Evolutionary conservation across 2,888 invertebrate species (phyloP).

Genomic region (Xestoiulus laeticollis): DNA sequence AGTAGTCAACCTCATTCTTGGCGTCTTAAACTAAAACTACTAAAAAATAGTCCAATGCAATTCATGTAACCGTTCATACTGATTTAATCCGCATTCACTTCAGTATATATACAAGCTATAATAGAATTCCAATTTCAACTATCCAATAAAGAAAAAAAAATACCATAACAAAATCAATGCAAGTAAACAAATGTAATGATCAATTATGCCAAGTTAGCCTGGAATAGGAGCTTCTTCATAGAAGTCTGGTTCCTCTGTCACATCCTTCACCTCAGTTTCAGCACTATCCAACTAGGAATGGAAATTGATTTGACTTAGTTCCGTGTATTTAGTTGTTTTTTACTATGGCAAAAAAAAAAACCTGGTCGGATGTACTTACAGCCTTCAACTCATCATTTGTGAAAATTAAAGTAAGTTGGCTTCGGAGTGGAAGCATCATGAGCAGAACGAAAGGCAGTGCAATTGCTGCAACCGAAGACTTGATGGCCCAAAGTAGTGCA

Average conservation of each 20-base stretch:
- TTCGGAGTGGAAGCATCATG: constrained; percentile 87
- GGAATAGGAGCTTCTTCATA: constrained; percentile 82
- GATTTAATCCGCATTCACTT: constrained; percentile 3
- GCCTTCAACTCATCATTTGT: constrained; percentile 83
- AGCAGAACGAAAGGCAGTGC: constrained; percentile 94
- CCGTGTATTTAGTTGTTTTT: not conserved
- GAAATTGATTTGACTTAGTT: constrained; percentile 50
- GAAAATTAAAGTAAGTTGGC: constrained; percentile 77
- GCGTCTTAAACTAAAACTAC: too few species aligned
- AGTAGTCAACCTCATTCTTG: too few species aligned
- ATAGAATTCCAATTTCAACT: constrained; percentile 26
- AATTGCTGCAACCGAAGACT: constrained; percentile 87
- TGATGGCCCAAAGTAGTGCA: constrained; percentile 83
- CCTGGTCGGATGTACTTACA: constrained; percentile 70
- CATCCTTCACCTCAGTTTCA: constrained; percentile 74
- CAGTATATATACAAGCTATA: constrained; percentile 14
- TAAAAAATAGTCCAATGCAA: not conserved
- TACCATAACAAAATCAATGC: constrained; percentile 17
- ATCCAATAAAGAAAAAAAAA: not conserved
- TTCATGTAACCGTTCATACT: not conserved
- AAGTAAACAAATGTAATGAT: not conserved
- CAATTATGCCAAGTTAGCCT: constrained; percentile 59
- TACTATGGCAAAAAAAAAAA: not conserved
- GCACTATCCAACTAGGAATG: constrained; percentile 81
- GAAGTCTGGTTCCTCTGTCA: constrained; percentile 92